These are phyloP conservation scores for Vireo griseus DNA, from an alignment of 2,797 vertebrate species.

Conservation along the genomic window DNA sequence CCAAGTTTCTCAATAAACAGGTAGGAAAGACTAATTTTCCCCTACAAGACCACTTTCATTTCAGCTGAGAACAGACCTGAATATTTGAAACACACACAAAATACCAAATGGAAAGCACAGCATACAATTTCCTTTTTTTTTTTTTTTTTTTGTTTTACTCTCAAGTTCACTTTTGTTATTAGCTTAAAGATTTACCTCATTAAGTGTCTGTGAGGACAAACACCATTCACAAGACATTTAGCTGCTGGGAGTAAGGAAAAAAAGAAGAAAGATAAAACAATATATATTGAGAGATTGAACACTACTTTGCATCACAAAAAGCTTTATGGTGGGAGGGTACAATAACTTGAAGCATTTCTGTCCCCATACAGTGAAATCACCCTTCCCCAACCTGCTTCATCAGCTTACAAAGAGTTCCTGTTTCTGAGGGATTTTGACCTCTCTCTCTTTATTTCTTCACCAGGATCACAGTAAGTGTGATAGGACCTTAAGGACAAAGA, in stretches of 20 bases:
- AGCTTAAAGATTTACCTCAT: constrained; percentile 6
- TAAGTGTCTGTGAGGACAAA: constrained; percentile 28
- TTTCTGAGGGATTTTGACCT: not conserved
- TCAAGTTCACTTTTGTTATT: not conserved
- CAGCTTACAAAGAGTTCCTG: not conserved
- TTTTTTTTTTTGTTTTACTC: not conserved
- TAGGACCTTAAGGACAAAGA: constrained; percentile 28
- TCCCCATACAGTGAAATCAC: not conserved
- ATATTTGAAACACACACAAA: not conserved
- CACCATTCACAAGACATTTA: constrained; percentile 40
- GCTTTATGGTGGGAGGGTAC: not conserved
- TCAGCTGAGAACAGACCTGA: not conserved
- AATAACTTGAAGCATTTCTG: not conserved
- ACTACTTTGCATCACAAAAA: not conserved
- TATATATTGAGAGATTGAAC: not conserved
- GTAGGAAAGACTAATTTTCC: not conserved
- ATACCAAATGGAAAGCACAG: not conserved
- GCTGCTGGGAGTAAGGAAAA: not conserved
- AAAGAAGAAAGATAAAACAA: not conserved
- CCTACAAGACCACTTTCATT: not conserved
- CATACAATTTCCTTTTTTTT: not conserved
- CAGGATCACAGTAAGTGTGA: not conserved
- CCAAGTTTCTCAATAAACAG: not conserved
- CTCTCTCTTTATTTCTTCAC: not conserved
- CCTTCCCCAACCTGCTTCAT: not conserved